phyloP scores from a whole-genome alignment of 1,140 invertebrate species.

The Aphelenchoides besseyi region DNA sequence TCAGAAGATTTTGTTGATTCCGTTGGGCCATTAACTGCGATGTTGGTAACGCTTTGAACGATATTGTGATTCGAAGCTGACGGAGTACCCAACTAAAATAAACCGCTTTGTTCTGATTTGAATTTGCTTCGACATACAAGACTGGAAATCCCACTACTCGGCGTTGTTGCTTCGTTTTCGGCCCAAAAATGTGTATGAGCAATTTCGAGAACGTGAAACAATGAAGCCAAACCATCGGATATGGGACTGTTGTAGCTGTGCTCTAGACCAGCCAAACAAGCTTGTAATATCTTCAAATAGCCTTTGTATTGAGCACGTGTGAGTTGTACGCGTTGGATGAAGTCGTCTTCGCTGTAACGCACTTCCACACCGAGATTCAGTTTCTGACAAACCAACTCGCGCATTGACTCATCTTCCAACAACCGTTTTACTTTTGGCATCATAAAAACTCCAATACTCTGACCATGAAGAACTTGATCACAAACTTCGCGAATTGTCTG shows the following conservation, averaged over 20 bases:
- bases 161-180: slow-evolving; percentile 68
- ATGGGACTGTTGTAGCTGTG: slow-evolving; percentile 88
- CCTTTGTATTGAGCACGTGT: slow-evolving; percentile 88
- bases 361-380: slow-evolving; percentile 87
- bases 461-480: slow-evolving; percentile 83
- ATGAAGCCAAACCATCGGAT: slow-evolving; percentile 88
- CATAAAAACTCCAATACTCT: slow-evolving; percentile 95
- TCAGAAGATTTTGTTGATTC: slow-evolving; percentile 4
- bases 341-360: slow-evolving; percentile 70
- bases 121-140: too few species aligned
- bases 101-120: too few species aligned
- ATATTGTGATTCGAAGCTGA: slow-evolving; percentile 44
- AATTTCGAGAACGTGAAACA: slow-evolving; percentile 78
- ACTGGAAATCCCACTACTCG: slow-evolving; percentile 61
- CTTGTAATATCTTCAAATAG: slow-evolving; percentile 84
- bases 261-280: slow-evolving; percentile 83
- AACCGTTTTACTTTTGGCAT: slow-evolving; percentile 86
- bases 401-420: slow-evolving; percentile 97
- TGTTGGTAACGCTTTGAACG: background rate
- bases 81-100: slow-evolving; percentile 51
- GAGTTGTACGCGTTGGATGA: slow-evolving; percentile 68
- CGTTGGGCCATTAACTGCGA: background rate
- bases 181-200: slow-evolving; percentile 97
- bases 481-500: slow-evolving; percentile 74
- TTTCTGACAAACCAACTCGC: slow-evolving; percentile 89